These are phyloP conservation scores for Lithosia quadra DNA, from an alignment of 2,888 invertebrate genomes.

Conservation along the genomic window DNA sequence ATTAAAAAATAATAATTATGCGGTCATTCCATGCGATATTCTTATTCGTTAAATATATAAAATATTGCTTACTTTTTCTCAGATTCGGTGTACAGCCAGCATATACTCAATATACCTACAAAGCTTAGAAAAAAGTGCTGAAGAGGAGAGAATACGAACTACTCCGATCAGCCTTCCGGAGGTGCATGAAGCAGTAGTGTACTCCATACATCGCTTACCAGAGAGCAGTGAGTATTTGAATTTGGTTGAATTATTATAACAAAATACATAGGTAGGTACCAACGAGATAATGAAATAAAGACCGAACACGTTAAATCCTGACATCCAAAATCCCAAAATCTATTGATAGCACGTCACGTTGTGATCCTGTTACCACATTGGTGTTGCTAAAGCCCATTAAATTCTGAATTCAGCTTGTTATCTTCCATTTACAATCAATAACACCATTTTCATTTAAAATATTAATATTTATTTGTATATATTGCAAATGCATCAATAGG, in stretches of 20 bases:
- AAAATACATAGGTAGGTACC: neutral
- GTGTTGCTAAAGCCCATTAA: too few relatives aligned
- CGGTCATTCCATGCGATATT: neutral
- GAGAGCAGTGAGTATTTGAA: conserved; percentile 65
- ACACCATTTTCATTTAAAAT: neutral
- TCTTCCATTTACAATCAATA: neutral
- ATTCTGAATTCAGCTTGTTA: neutral
- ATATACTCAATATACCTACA: conserved; percentile 78
- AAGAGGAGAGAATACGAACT: conserved; percentile 70
- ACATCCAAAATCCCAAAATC: too few relatives aligned
- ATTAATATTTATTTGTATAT: neutral
- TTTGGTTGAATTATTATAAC: neutral
- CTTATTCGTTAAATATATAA: neutral
- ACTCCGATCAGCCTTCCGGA: conserved; percentile 70
- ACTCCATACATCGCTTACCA: conserved; percentile 74
- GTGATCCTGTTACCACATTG: neutral
- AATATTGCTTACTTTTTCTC: conserved; percentile 22
- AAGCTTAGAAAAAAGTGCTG: conserved; percentile 76
- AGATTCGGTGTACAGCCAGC: conserved; percentile 80
- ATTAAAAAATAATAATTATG: too few relatives aligned
- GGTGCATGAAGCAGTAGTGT: conserved; percentile 72
- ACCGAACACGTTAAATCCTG: too few relatives aligned
- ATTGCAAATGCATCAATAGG: neutral
- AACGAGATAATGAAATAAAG: too few relatives aligned
- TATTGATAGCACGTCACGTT: too few relatives aligned